phyloP scores from a whole-genome alignment of 2,113 vertebrate species.

The Rhinogobius similis region DNA sequence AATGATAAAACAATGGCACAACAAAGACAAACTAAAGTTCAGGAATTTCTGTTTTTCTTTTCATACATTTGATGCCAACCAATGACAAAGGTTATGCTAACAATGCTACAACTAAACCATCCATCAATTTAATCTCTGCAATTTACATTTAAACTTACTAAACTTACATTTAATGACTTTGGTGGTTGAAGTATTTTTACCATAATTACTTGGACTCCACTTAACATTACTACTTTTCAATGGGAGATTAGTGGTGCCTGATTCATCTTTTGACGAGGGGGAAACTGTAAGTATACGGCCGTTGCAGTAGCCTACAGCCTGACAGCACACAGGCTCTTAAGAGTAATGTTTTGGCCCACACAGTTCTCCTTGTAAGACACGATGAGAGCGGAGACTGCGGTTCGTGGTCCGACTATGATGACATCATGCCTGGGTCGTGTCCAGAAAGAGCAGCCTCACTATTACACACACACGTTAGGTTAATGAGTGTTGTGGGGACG shows the following conservation, averaged over 20 bases:
- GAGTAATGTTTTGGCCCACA: slow-evolving; percentile 12
- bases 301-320: slow-evolving; percentile 14
- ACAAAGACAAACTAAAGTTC: neutral
- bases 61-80: neutral
- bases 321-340: neutral
- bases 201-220: neutral
- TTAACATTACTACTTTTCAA: neutral
- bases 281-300: slow-evolving; percentile 13
- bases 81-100: neutral
- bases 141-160: too few species aligned
- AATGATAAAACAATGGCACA: neutral
- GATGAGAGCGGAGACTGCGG: slow-evolving; percentile 47
- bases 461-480: slow-evolving; percentile 22
- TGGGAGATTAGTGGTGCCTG: neutral
- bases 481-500: neutral
- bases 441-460: slow-evolving; percentile 44
- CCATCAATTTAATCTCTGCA: too few species aligned
- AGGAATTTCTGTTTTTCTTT: neutral
- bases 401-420: slow-evolving; percentile 56
- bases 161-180: too few species aligned
- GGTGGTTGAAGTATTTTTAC: too few species aligned
- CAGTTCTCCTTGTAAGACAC: slow-evolving; percentile 36
- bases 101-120: neutral
- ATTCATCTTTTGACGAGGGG: slow-evolving; percentile 17
- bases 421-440: slow-evolving; percentile 57